Conservation (phyloP, 1,140 invertebrate genomes). For the Papilio xuthus region DNA sequence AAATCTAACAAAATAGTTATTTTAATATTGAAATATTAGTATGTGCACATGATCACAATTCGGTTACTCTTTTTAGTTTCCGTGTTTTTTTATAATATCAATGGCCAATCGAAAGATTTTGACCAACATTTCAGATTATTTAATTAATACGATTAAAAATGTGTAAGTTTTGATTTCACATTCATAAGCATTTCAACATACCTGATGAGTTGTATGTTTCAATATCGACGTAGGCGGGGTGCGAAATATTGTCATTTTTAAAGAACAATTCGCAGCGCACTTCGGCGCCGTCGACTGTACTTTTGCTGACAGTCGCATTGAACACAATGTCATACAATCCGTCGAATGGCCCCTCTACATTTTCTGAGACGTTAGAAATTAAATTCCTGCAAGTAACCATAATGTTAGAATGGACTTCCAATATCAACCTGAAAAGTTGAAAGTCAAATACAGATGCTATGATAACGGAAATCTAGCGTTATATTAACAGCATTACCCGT, state of each 20-base stretch:
- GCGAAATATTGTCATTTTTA: slow-evolving; percentile 46
- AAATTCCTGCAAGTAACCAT: slow-evolving; percentile 46
- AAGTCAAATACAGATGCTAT: too few relatives aligned
- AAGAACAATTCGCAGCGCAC: slow-evolving; percentile 58
- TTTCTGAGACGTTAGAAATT: slow-evolving; percentile 41
- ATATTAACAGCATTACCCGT: slow-evolving; percentile 47
- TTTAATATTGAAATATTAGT: too few relatives aligned
- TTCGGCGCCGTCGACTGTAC: slow-evolving; percentile 45
- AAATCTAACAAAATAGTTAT: too few relatives aligned
- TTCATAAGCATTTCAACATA: slow-evolving; percentile 39
- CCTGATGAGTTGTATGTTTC: slow-evolving; percentile 52
- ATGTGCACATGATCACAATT: too few relatives aligned
- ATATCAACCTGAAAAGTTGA: background rate
- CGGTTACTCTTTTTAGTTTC: background rate
- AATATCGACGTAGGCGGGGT: slow-evolving; percentile 46
- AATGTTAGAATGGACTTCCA: background rate
- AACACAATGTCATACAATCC: slow-evolving; percentile 45
- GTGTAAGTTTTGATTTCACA: background rate
- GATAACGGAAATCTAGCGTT: background rate
- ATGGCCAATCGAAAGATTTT: too few relatives aligned
- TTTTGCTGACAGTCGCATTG: slow-evolving; percentile 44
- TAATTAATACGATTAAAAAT: background rate
- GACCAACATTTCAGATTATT: background rate
- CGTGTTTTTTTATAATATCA: too few relatives aligned
- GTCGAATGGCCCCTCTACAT: slow-evolving; percentile 39